Evolutionary conservation across 2,113 vertebrate species (phyloP).

Genomic region (Synchiropus splendidus): DNA sequence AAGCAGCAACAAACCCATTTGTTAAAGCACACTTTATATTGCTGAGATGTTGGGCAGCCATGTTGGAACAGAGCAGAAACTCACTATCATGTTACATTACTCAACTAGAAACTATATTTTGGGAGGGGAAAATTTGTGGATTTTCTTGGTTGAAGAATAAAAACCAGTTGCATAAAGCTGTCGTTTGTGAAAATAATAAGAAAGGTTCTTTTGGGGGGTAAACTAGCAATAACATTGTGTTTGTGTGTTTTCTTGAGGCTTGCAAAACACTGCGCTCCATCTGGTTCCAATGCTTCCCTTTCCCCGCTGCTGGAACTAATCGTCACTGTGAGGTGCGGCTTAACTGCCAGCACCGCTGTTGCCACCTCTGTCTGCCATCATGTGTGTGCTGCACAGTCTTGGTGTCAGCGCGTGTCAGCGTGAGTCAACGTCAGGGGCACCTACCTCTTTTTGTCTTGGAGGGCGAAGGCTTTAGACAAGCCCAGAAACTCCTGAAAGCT

Average conservation of each 20-base stretch:
- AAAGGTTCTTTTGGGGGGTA: too few relatives aligned
- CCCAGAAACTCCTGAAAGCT: constrained; percentile 71
- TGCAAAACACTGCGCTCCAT: constrained; percentile 43
- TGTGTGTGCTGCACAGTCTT: constrained; percentile 4
- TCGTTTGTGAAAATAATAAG: too few relatives aligned
- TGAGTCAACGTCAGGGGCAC: not conserved
- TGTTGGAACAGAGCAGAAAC: too few relatives aligned
- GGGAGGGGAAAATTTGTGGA: too few relatives aligned
- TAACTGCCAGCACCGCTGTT: constrained; percentile 49
- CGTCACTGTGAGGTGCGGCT: constrained; percentile 44
- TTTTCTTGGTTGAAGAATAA: too few relatives aligned
- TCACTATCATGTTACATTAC: too few relatives aligned
- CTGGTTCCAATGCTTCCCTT: constrained; percentile 66
- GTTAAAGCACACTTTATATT: too few relatives aligned
- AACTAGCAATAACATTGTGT: too few relatives aligned
- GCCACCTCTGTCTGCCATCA: constrained; percentile 29
- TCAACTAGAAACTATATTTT: too few relatives aligned
- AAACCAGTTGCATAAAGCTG: not conserved
- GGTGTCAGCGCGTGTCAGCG: not conserved
- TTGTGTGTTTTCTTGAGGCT: constrained; percentile 24
- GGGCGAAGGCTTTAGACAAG: constrained; percentile 54
- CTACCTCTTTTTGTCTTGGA: constrained; percentile 74
- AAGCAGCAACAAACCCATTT: too few relatives aligned
- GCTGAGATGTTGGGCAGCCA: too few relatives aligned
- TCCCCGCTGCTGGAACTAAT: constrained; percentile 64